phyloP scores from a whole-genome alignment of 2,888 invertebrate species.

The Limnephilus auricula region DNA sequence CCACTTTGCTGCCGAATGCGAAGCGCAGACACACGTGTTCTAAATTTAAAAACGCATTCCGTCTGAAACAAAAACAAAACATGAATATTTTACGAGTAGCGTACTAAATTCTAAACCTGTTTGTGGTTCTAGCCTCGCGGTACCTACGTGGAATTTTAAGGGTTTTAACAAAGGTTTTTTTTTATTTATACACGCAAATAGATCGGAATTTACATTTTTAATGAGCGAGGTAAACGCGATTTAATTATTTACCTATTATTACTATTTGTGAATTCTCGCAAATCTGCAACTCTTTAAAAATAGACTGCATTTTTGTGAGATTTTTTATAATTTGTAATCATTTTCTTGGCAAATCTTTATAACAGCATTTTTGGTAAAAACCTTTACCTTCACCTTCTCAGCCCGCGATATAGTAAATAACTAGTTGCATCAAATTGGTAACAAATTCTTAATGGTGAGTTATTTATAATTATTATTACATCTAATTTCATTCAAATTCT shows the following conservation, averaged over 20 bases:
- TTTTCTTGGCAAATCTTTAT: not conserved
- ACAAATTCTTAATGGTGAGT: too few species aligned
- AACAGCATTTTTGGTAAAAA: not conserved
- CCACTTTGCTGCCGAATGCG: slow-evolving; percentile 25
- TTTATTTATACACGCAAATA: not conserved
- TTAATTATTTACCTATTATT: not conserved
- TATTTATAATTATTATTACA: too few species aligned
- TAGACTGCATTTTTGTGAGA: not conserved
- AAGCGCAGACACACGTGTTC: slow-evolving; percentile 41
- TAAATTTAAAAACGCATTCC: slow-evolving; percentile 51
- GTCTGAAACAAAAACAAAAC: slow-evolving; percentile 32
- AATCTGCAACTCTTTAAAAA: not conserved
- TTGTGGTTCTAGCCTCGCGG: not conserved
- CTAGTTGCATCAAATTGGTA: too few species aligned
- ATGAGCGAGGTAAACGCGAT: not conserved
- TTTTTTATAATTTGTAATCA: not conserved
- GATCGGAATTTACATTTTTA: not conserved
- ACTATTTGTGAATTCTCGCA: not conserved
- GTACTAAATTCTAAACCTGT: not conserved
- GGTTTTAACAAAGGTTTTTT: not conserved
- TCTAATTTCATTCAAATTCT: too few species aligned
- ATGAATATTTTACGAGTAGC: not conserved
- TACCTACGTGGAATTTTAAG: not conserved
- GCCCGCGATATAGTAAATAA: too few species aligned
- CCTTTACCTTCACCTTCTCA: too few species aligned